These are phyloP conservation scores for Borostomias antarcticus DNA, from an alignment of 2,797 vertebrate genomes.

Conservation along the genomic window DNA sequence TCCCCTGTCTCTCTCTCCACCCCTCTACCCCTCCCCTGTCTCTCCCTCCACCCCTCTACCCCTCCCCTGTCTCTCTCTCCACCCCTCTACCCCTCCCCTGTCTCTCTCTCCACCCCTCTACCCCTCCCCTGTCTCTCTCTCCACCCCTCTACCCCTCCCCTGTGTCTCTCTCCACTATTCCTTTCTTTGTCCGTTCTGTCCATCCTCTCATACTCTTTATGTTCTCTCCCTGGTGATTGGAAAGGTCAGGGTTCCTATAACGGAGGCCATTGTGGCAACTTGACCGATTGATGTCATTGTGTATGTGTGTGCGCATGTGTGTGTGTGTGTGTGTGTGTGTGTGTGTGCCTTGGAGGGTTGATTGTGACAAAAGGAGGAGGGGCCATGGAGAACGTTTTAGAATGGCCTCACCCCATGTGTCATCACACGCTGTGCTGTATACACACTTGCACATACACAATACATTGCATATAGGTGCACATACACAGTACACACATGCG, in stretches of 20 bases:
- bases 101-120: too few relatives aligned
- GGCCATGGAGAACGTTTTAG: conserved; percentile 17
- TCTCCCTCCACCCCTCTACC: too few relatives aligned
- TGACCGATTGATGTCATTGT: conserved; percentile 40
- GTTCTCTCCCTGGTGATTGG: conserved; percentile 9
- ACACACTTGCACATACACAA: conserved; percentile 8
- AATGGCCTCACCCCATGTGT: conserved; percentile 33
- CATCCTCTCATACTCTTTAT: conserved; percentile 18
- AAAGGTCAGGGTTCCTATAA: conserved; percentile 54
- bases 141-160: too few relatives aligned
- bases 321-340: conserved; percentile 8
- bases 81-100: too few relatives aligned
- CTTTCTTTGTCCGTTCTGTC: not conserved
- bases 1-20: not conserved
- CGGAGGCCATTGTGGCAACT: conserved; percentile 26
- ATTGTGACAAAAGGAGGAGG: conserved; percentile 25
- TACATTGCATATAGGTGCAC: conserved; percentile 17
- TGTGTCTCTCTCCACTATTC: too few relatives aligned
- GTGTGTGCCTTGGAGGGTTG: conserved; percentile 27
- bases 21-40: too few relatives aligned
- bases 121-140: too few relatives aligned
- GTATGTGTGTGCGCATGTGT: conserved; percentile 17
- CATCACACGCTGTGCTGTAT: conserved; percentile 3
- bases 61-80: too few relatives aligned
- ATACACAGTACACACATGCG: too few relatives aligned